Evolutionary conservation across 2,113 vertebrate genomes (phyloP).

Genomic region (Holacanthus passer): DNA sequence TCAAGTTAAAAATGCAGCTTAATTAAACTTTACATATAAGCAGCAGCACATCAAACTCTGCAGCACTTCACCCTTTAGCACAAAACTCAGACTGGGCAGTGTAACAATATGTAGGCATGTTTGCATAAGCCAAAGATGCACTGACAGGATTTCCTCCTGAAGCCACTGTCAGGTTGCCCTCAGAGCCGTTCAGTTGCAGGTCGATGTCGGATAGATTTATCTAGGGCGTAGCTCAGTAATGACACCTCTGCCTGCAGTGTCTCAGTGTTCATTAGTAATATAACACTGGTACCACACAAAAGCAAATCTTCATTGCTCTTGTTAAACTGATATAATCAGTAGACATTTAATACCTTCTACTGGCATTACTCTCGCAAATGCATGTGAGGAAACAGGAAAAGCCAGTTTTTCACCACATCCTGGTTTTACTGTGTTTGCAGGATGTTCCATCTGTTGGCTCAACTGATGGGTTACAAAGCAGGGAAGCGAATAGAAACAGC

Average conservation of each 20-base stretch:
- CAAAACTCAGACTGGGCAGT: not conserved
- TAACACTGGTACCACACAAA: not conserved
- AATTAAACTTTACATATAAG: not conserved
- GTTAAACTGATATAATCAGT: not conserved
- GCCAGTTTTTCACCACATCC: slow-evolving; percentile 43
- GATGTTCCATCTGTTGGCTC: not conserved
- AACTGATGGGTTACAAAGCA: not conserved
- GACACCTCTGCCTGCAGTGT: not conserved
- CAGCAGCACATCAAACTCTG: not conserved
- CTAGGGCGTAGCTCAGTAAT: not conserved
- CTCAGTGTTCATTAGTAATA: slow-evolving; percentile 8
- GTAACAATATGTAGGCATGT: not conserved
- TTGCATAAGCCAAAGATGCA: not conserved
- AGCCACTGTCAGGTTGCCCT: not conserved
- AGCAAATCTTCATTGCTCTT: not conserved
- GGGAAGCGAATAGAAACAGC: not conserved
- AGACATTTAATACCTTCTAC: not conserved
- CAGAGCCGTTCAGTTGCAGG: not conserved
- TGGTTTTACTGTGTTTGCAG: not conserved
- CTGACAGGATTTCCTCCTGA: not conserved
- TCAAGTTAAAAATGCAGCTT: not conserved
- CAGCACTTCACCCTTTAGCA: not conserved
- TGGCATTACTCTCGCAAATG: not conserved
- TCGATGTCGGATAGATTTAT: too few species aligned
- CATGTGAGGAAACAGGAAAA: slow-evolving; percentile 49